These are phyloP conservation scores for Tragelaphus buxtoni DNA, from an alignment of 2,113 vertebrate genomes.

Conservation along the genomic window DNA sequence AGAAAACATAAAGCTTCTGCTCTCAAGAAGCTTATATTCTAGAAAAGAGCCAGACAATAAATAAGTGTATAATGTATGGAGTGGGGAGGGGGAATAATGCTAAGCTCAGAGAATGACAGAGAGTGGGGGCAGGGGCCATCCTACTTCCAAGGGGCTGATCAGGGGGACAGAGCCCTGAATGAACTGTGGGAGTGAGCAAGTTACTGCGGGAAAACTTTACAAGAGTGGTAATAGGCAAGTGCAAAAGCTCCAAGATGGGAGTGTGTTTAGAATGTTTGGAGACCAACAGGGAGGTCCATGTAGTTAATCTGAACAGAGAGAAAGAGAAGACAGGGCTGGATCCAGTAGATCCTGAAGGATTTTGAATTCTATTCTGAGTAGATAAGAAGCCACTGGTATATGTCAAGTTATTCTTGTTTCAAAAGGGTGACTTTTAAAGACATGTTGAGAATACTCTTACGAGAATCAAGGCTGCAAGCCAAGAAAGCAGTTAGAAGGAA, in stretches of 20 bases:
- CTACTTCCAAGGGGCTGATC: background rate
- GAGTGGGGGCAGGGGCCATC: rapidly evolving
- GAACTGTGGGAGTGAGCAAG: background rate
- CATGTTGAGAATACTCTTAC: background rate
- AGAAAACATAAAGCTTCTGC: background rate
- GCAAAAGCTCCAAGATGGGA: background rate
- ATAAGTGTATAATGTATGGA: rapidly evolving
- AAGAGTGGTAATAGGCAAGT: background rate
- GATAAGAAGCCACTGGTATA: background rate
- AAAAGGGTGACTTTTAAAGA: background rate
- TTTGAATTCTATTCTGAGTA: background rate
- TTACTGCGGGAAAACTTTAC: background rate
- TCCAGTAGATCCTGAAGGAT: background rate
- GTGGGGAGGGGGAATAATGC: background rate
- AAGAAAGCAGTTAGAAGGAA: background rate
- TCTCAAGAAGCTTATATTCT: background rate
- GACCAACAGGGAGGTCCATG: too few relatives aligned
- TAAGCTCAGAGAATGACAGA: background rate
- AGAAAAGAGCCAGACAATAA: background rate
- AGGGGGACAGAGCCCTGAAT: background rate
- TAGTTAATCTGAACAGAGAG: background rate
- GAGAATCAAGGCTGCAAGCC: background rate
- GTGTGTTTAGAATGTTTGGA: rapidly evolving
- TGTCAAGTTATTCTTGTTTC: background rate
- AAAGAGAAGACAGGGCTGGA: background rate